phyloP scores from a whole-genome alignment of 2,113 vertebrate genomes.

The Centrocercus urophasianus region DNA sequence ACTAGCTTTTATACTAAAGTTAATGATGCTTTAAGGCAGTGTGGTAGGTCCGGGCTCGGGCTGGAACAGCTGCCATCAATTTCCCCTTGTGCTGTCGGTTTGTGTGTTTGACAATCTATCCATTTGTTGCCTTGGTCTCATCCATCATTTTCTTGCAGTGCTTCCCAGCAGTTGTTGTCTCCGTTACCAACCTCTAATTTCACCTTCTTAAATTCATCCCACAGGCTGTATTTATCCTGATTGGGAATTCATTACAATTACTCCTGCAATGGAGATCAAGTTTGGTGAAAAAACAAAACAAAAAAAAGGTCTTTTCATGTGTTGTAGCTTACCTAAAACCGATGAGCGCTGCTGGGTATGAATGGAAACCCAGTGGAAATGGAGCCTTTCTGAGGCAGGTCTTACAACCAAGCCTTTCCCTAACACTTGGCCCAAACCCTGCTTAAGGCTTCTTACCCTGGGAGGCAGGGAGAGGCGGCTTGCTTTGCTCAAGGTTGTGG shows the following conservation, averaged over 20 bases:
- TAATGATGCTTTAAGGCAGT: slow-evolving; percentile 59
- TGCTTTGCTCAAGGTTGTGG: neutral
- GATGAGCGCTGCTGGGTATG: neutral
- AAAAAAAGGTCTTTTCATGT: neutral
- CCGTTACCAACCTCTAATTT: slow-evolving; percentile 27
- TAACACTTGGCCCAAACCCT: neutral
- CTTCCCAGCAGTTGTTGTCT: slow-evolving; percentile 13
- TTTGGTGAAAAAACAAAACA: neutral
- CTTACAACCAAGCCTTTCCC: neutral
- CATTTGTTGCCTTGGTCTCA: slow-evolving; percentile 37
- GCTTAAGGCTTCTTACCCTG: neutral
- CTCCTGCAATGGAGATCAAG: neutral
- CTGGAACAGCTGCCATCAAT: slow-evolving; percentile 56
- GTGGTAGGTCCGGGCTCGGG: neutral
- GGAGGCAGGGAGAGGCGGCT: neutral
- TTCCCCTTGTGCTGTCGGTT: neutral
- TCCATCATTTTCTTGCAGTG: neutral
- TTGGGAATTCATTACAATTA: slow-evolving; percentile 36
- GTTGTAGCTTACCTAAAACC: neutral
- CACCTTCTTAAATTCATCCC: slow-evolving; percentile 15
- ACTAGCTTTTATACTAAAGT: slow-evolving; percentile 34
- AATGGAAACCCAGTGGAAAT: neutral
- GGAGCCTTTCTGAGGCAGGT: neutral
- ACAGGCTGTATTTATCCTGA: neutral
- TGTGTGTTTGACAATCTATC: slow-evolving; percentile 41